These are phyloP conservation scores for Conchocele bisecta DNA, from an alignment of 2,888 invertebrate genomes.

Conservation along the genomic window DNA sequence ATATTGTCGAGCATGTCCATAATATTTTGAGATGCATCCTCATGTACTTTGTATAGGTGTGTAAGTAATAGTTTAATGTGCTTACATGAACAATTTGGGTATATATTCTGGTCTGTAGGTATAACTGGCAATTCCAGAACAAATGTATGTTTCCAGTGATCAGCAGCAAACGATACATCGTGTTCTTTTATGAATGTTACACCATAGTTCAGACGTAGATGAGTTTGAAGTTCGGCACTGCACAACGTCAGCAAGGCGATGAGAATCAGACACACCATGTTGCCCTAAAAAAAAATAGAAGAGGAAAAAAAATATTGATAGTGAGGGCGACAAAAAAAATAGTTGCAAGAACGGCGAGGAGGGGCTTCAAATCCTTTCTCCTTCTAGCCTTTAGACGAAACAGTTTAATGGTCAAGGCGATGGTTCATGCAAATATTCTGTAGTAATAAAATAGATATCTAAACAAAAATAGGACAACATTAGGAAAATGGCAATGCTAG, in stretches of 20 bases:
- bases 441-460: too few species aligned
- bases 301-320: too few species aligned
- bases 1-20: background rate
- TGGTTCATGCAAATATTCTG: too few species aligned
- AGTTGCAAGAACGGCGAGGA: background rate
- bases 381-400: too few species aligned
- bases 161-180: background rate
- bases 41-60: constrained; percentile 2
- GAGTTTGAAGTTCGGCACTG: too few species aligned
- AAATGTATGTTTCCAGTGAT: constrained; percentile 14
- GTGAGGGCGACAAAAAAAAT: background rate
- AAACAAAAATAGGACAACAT: too few species aligned
- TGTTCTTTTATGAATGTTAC: background rate
- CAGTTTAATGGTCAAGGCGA: too few species aligned
- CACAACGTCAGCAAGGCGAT: background rate
- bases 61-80: background rate
- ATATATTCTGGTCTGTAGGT: too few species aligned
- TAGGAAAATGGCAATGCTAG: too few species aligned
- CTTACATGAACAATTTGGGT: background rate
- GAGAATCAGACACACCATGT: background rate
- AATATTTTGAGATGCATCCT: constrained; percentile 1
- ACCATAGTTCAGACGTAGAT: constrained; percentile 15
- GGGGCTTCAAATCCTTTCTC: too few species aligned
- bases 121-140: background rate
- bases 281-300: too few species aligned